phyloP scores from a whole-genome alignment of 2,797 vertebrate genomes.

The Falco naumanni region DNA sequence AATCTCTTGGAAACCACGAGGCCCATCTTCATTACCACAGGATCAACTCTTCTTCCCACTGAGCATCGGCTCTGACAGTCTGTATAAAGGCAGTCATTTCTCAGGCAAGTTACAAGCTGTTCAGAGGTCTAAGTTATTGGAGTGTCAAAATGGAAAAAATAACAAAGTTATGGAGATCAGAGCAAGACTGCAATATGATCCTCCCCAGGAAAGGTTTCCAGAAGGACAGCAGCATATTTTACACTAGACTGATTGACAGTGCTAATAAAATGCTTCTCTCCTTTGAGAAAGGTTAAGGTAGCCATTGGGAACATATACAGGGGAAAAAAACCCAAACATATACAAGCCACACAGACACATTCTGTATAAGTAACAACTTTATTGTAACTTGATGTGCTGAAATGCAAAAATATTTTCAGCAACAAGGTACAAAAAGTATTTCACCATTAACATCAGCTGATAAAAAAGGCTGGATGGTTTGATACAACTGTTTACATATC shows the following conservation, averaged over 20 bases:
- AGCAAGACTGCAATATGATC: not conserved
- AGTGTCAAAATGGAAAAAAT: not conserved
- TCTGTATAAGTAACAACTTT: constrained; percentile 83
- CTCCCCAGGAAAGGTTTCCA: not conserved
- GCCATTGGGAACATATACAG: not conserved
- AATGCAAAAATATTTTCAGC: constrained; percentile 84
- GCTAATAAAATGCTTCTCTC: not conserved
- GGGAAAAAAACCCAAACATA: not conserved
- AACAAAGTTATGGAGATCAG: not conserved
- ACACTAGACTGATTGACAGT: not conserved
- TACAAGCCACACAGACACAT: constrained; percentile 51
- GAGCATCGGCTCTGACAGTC: not conserved
- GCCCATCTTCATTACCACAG: not conserved
- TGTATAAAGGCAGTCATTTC: not conserved
- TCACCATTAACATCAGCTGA: constrained; percentile 80
- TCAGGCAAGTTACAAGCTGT: not conserved
- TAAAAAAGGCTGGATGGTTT: constrained; percentile 79
- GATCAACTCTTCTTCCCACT: not conserved
- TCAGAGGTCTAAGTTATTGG: not conserved
- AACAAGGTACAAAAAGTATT: constrained; percentile 84
- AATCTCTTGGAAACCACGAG: not conserved
- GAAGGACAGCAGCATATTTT: not conserved
- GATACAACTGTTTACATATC: constrained; percentile 74
- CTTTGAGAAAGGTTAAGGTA: not conserved
- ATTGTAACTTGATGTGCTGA: constrained; percentile 83